Evolutionary conservation across 2,888 invertebrate genomes (phyloP), one percentile per base, ranked within the genome.

Genomic region (Hedya salicella): DNA sequence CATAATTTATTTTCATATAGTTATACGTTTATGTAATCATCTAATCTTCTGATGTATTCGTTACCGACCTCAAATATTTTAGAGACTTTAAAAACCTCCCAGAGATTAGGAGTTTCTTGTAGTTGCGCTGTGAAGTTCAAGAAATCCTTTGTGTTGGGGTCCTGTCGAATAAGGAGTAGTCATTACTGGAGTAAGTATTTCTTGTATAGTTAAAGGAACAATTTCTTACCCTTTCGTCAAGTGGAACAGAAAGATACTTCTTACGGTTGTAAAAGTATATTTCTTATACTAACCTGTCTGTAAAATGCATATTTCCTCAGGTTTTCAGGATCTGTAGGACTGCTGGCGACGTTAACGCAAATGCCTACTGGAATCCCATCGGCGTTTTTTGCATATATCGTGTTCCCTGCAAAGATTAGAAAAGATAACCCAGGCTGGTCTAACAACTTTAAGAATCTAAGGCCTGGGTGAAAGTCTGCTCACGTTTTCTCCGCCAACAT

Each of bases 81-180:
- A 6, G 76, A 71, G 62, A 87, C 80, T 53, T 86, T 85, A 69
- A 81, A 91, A 3, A 80, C 70, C 13, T 85, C 76, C 91, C 91
- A 91, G 8, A 91, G 80, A 70, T 91, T 90, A 1, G 91, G 91
- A 0, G 88, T 89, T 69, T 91, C 91, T 70, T 90, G 90, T 21
- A 91, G 68, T 69, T 87, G 91, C 2, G 91, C 90, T 32, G 73
- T 84, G 66, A 91, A 91, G 63, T 85, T 82, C 3, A 91, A 70
- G 59, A 91, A 89, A 64, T 91, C 90, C 71, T 90, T 91, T 1
- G 85, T 86, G 66, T 89, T 83, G 1, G 81, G 83, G 71, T 91
- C 85, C 91, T 91, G 56, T 40, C 9, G 6, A 17, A 32, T 46
- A 17, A 19, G n/a, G 2, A 25, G 0, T 36, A 36, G 2, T 36